Percentiles rank a stretch among this genome's conserved stretches.
Evolutionary conservation across 2,113 vertebrate species (phyloP).

Genomic region (Pygoscelis adeliae): DNA sequence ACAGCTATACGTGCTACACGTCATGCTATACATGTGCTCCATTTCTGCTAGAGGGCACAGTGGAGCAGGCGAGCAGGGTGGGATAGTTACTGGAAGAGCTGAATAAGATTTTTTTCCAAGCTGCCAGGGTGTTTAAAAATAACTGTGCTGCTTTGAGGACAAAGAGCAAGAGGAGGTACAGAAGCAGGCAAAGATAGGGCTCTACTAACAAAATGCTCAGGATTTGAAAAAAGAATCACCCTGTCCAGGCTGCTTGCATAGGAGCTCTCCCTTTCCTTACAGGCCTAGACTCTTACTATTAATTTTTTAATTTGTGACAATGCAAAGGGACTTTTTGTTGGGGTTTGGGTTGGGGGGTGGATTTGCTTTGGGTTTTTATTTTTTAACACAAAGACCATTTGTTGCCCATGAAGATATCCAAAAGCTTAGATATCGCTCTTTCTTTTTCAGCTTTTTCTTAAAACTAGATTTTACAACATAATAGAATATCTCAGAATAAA

Average conservation of each 20-base stretch:
- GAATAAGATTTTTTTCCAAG: not conserved
- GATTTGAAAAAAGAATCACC: not conserved
- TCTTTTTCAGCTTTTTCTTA: not conserved
- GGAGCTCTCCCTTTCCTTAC: not conserved
- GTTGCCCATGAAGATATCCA: not conserved
- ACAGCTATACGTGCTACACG: rapidly evolving
- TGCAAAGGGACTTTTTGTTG: not conserved
- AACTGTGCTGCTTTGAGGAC: not conserved
- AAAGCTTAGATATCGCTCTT: not conserved
- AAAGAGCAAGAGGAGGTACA: not conserved
- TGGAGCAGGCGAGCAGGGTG: not conserved
- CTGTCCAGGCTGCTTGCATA: not conserved
- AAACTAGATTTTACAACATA: not conserved
- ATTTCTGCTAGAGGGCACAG: not conserved
- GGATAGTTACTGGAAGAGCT: not conserved
- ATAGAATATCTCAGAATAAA: not conserved
- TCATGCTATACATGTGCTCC: not conserved
- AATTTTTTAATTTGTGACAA: not conserved
- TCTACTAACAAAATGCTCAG: not conserved
- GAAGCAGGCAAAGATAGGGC: not conserved
- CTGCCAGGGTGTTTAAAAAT: not conserved
- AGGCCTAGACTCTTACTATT: not conserved
- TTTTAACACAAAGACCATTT: not conserved
- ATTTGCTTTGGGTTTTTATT: not conserved
- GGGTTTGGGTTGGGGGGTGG: not conserved